phyloP scores from a whole-genome alignment of 2,113 vertebrate species.

The Ictalurus furcatus region DNA sequence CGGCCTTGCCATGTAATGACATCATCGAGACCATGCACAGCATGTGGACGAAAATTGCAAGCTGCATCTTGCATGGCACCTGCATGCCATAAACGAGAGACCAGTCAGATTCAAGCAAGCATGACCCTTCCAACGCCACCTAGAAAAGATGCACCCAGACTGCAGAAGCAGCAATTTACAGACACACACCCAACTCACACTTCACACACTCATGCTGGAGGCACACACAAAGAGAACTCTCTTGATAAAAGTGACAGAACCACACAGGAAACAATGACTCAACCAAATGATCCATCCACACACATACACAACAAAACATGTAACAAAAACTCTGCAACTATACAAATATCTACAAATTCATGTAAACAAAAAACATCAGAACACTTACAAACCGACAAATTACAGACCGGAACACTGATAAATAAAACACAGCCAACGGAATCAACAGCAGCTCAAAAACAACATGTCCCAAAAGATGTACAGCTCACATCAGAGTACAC shows the following conservation, averaged over 20 bases:
- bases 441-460: slow-evolving; percentile 4
- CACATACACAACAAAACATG: slow-evolving; percentile 12
- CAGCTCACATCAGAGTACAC: slow-evolving; percentile 2
- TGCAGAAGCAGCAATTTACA: slow-evolving; percentile 44
- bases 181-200: slow-evolving; percentile 61
- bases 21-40: slow-evolving; percentile 62
- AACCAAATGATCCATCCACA: neutral
- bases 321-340: slow-evolving; percentile 13
- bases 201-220: slow-evolving; percentile 62
- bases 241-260: slow-evolving; percentile 59
- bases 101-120: slow-evolving; percentile 65
- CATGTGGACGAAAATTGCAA: slow-evolving; percentile 70
- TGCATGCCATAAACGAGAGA: slow-evolving; percentile 65
- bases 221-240: slow-evolving; percentile 46
- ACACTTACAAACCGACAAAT: slow-evolving; percentile 38
- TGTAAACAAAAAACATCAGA: slow-evolving; percentile 5
- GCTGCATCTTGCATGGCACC: slow-evolving; percentile 65
- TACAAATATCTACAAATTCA: neutral
- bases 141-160: slow-evolving; percentile 58
- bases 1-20: slow-evolving; percentile 64
- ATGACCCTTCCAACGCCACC: slow-evolving; percentile 71
- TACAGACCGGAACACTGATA: slow-evolving; percentile 33
- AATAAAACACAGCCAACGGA: slow-evolving; percentile 20
- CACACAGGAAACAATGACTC: slow-evolving; percentile 63
- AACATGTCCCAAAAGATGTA: slow-evolving; percentile 29